Evolutionary conservation across 2,797 vertebrate genomes (phyloP).

Genomic region (Loriculus beryllinus): DNA sequence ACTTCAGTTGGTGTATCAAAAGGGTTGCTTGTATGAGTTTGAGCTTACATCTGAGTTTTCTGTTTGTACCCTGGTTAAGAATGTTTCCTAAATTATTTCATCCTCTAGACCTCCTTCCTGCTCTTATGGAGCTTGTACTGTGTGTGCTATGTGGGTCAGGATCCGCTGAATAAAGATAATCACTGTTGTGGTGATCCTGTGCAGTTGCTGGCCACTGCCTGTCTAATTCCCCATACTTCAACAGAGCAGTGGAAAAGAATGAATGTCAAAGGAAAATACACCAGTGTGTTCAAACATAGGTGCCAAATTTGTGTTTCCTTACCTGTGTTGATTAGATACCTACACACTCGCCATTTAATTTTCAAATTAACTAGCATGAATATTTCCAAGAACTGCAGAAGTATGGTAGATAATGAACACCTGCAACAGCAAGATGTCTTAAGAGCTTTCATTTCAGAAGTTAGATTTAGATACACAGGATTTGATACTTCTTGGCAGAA

Average conservation of each 20-base stretch:
- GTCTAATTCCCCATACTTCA: neutral
- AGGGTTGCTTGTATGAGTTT: neutral
- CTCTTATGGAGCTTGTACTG: rapidly evolving
- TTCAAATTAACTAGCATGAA: neutral
- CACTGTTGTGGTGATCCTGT: neutral
- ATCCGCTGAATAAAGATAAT: neutral
- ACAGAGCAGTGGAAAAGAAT: neutral
- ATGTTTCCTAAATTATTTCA: neutral
- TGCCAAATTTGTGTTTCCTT: constrained; percentile 8
- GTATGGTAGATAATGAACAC: neutral
- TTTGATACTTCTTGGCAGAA: neutral
- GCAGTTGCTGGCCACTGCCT: neutral
- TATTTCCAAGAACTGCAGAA: neutral
- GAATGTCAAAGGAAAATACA: neutral
- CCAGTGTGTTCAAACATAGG: neutral
- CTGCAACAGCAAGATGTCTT: neutral
- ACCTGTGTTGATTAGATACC: neutral
- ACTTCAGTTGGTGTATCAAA: neutral
- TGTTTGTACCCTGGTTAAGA: neutral
- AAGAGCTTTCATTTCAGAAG: neutral
- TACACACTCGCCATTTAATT: neutral
- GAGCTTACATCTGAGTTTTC: neutral
- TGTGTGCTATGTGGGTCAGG: neutral
- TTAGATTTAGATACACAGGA: neutral
- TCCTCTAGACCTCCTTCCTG: neutral